Conservation (phyloP, 2,888 invertebrate species). For the Megastigmus dorsalis region DNA sequence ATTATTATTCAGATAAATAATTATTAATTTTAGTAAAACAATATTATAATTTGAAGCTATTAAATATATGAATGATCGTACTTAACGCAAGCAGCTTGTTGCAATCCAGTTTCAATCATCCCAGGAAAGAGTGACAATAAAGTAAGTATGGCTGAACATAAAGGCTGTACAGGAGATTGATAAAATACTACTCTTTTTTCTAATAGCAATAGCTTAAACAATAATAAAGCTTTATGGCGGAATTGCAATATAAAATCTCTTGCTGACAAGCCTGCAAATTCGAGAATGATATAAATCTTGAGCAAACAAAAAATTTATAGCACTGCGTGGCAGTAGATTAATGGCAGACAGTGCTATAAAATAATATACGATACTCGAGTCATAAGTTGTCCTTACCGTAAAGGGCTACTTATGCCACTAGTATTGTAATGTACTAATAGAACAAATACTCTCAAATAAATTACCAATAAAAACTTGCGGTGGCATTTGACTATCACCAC, state of each 20-base stretch:
- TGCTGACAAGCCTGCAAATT: constrained; percentile 84
- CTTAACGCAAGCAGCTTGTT: constrained; percentile 88
- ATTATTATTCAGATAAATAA: background rate
- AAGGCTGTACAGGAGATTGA: constrained; percentile 92
- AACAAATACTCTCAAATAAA: too few species aligned
- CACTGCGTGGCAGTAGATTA: too few species aligned
- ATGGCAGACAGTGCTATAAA: too few species aligned
- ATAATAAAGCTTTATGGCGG: constrained; percentile 91
- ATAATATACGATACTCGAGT: too few species aligned
- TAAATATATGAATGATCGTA: constrained; percentile 71
- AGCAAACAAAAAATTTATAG: background rate
- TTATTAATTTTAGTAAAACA: constrained; percentile 20
- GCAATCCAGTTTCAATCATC: constrained; percentile 89
- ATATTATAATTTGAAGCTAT: background rate
- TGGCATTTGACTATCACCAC: constrained; percentile 77
- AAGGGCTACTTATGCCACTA: too few species aligned
- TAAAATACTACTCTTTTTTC: constrained; percentile 93
- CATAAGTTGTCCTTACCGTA: too few species aligned
- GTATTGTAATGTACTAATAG: too few species aligned
- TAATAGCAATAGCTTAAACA: constrained; percentile 94
- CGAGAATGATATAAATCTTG: background rate
- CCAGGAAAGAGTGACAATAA: constrained; percentile 93
- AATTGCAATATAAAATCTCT: constrained; percentile 88
- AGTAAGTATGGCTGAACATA: constrained; percentile 91
- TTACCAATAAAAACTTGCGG: constrained; percentile 83